Base-by-base conservation (phyloP, 2,113 vertebrate genomes). In the Thalassoma bifasciatum region DNA sequence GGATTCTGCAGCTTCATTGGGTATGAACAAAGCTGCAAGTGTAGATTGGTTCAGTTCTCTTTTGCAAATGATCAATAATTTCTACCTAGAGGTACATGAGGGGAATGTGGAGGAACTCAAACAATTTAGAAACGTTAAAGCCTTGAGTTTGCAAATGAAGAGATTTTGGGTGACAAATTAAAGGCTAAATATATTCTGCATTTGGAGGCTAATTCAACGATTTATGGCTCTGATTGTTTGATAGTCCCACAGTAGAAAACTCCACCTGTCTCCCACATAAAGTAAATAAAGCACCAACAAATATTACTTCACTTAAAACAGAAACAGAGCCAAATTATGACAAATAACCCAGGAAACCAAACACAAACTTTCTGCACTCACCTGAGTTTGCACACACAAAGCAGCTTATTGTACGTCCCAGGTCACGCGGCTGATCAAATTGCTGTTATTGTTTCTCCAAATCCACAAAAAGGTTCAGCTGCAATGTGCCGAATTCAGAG, bases 401-500 rank as follows among this genome's bases (percentile, higher is more conserved):
- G 62, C 5, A 8, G 19, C 8, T 14, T 14, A 24, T 66, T 80
- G 63, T 57, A 8, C 19, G 8, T 50, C 49, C 21, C 12, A 23
- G 58, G 53, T 67, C 62, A 57, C 62, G 3, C 47, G 40, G 56
- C 51, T 17, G 26, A 65, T 68, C 72, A 77, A 83, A 86, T 79
- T 73, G 54, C 56, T 73, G 80, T 72, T 88, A 52, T 75, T 81
- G 71, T 77, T 72, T 2, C 63, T 60, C 26, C 40, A 42, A 67
- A 47, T 66, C 38, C 58, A 73, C 79, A 81, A 84, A n/a, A 66
- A 74, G 71, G 8, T 37, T 84, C 73, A 70, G 62, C 50, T 57
- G 4, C 57, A 17, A 58, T 24, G 60, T 60, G 61, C 9, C 61
- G 44, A 68, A 79, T 60, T 69, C 63, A 52, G 23, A 74, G 63